Conservation (phyloP, 2,888 invertebrate genomes). For the Prosopocoilus inquinatus region DNA sequence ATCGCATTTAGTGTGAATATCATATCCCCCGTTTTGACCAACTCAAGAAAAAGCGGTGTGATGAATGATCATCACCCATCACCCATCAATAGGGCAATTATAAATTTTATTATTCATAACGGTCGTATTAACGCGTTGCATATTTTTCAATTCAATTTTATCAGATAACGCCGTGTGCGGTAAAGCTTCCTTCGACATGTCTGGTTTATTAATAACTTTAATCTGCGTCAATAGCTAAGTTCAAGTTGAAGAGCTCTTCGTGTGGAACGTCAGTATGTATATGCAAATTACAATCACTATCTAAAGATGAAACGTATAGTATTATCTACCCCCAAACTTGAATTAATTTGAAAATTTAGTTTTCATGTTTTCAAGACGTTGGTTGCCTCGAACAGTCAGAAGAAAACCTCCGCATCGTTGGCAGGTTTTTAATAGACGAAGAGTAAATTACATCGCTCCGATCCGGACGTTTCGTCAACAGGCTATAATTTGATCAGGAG, state of each 20-base stretch:
- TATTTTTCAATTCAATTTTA: slow-evolving; percentile 2
- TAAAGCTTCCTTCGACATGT: background rate
- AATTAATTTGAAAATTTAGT: no score
- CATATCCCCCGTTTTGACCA: no score
- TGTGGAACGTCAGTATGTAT: slow-evolving; percentile 2
- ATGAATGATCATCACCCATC: no score
- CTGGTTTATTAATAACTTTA: background rate
- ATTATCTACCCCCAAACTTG: no score
- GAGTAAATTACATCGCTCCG: background rate
- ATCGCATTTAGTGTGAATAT: no score
- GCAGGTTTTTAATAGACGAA: slow-evolving; percentile 1
- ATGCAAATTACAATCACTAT: background rate
- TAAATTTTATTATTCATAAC: background rate
- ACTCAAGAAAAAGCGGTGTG: no score
- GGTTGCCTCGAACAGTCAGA: no score
- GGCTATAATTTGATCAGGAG: slow-evolving; percentile 3
- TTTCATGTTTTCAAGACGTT: no score
- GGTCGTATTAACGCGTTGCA: background rate
- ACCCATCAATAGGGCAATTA: background rate
- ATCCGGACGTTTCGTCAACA: background rate
- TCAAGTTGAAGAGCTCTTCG: background rate
- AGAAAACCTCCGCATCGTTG: slow-evolving; percentile 1
- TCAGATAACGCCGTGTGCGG: background rate
- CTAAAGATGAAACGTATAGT: background rate
- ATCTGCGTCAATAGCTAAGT: background rate